Evolutionary conservation across 2,113 vertebrate species (phyloP).

Genomic region (Oxyura jamaicensis): DNA sequence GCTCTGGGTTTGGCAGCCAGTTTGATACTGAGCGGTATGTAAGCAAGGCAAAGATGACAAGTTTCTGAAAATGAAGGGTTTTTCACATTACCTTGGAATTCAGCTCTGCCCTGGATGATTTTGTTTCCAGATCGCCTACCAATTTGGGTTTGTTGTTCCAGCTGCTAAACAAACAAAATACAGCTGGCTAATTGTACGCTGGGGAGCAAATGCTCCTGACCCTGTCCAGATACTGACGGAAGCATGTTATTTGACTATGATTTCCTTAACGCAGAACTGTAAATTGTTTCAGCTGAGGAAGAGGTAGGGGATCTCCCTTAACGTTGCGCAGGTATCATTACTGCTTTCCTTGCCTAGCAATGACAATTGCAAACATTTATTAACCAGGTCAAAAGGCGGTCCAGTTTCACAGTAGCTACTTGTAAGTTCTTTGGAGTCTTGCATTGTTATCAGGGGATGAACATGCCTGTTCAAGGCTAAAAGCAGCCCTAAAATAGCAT

Average conservation of each 20-base stretch:
- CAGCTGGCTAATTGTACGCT: slow-evolving; percentile 16
- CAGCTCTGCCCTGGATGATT: neutral
- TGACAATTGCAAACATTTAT: neutral
- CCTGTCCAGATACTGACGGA: neutral
- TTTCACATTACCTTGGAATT: neutral
- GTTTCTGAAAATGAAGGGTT: neutral
- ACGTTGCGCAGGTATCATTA: neutral
- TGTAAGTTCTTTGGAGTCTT: slow-evolving; percentile 4
- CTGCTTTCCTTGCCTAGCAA: slow-evolving; percentile 9
- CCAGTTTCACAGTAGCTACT: neutral
- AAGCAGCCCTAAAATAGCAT: slow-evolving; percentile 53
- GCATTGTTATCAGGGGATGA: neutral
- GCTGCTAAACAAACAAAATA: slow-evolving; percentile 27
- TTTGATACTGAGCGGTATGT: neutral
- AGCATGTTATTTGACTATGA: neutral
- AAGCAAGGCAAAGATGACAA: neutral
- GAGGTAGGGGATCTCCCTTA: neutral
- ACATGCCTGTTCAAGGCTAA: neutral
- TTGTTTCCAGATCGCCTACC: slow-evolving; percentile 23
- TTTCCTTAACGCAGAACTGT: neutral
- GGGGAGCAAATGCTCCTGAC: neutral
- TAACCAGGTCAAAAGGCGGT: slow-evolving; percentile 29
- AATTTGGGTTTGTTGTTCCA: neutral
- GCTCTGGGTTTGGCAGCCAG: neutral
- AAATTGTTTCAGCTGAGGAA: neutral